Percentiles rank a stretch among this genome's conserved stretches.
These are phyloP conservation scores for Erebia aethiops DNA, from an alignment of 2,888 invertebrate species.

Conservation along the genomic window DNA sequence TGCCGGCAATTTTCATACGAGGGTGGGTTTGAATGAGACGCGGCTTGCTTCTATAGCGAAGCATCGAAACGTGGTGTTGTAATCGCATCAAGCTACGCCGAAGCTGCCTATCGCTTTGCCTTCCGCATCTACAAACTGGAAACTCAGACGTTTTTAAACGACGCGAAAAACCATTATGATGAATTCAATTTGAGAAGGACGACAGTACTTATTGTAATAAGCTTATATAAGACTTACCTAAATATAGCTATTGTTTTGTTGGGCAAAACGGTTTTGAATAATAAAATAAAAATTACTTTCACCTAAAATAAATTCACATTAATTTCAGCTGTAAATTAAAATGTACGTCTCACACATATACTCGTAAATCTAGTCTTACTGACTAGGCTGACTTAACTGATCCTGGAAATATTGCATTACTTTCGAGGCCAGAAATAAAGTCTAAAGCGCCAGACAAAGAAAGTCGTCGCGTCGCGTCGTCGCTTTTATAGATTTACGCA, in stretches of 20 bases:
- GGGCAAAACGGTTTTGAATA: neutral
- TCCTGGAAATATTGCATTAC: too few species aligned
- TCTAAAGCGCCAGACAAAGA: too few species aligned
- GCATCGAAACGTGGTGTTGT: conserved; percentile 85
- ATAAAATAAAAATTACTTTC: too few species aligned
- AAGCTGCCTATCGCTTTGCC: conserved; percentile 48
- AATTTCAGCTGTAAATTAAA: too few species aligned
- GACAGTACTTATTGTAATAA: conserved; percentile 64
- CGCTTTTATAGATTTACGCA: too few species aligned
- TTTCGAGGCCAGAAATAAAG: too few species aligned
- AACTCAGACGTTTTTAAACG: conserved; percentile 61
- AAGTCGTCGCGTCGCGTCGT: too few species aligned
- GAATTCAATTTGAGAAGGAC: conserved; percentile 70
- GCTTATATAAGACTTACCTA: conserved; percentile 49
- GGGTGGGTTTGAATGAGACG: conserved; percentile 69
- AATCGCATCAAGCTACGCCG: conserved; percentile 85
- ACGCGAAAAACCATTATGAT: conserved; percentile 79
- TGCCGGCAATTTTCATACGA: conserved; percentile 78
- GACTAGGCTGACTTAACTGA: too few species aligned
- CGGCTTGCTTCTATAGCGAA: conserved; percentile 78
- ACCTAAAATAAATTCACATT: too few species aligned
- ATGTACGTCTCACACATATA: too few species aligned
- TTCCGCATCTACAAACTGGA: conserved; percentile 50
- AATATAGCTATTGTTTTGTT: conserved; percentile 11
- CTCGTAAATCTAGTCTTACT: too few species aligned